Conservation (phyloP, 1,140 invertebrate genomes). For the Pachypeltis micranthus region DNA sequence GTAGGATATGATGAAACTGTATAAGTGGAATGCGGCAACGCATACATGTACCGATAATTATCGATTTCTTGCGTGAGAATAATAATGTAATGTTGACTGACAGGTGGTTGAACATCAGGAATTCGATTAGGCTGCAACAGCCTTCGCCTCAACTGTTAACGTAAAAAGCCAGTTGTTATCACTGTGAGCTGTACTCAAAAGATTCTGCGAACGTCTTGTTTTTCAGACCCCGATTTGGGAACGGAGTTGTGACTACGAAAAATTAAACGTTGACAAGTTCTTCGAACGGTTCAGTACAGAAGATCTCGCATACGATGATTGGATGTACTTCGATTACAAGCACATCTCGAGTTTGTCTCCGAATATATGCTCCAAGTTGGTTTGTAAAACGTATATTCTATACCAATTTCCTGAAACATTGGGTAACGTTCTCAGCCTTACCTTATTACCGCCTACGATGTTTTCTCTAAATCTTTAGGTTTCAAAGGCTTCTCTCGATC, state of each 20-base stretch:
- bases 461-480: not conserved
- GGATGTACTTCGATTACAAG: conserved; percentile 79
- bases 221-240: conserved; percentile 63
- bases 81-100: not conserved
- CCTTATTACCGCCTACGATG: not conserved
- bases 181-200: not conserved
- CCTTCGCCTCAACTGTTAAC: not conserved
- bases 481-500: not conserved
- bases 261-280: conserved; percentile 51
- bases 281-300: conserved; percentile 32
- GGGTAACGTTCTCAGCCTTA: not conserved
- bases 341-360: conserved; percentile 55
- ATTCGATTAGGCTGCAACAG: not conserved
- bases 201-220: not conserved
- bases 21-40: too few relatives aligned
- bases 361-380: conserved; percentile 30
- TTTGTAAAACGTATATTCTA: not conserved
- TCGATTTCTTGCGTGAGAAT: not conserved
- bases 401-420: not conserved
- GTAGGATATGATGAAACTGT: too few relatives aligned
- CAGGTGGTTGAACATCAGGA: not conserved
- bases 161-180: not conserved
- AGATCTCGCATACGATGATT: conserved; percentile 33
- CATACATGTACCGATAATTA: not conserved
- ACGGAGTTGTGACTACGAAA: conserved; percentile 42